Evolutionary conservation across 2,797 vertebrate genomes (phyloP), one percentile per base, ranked within the genome.

Genomic region (Gouania willdenowi): DNA sequence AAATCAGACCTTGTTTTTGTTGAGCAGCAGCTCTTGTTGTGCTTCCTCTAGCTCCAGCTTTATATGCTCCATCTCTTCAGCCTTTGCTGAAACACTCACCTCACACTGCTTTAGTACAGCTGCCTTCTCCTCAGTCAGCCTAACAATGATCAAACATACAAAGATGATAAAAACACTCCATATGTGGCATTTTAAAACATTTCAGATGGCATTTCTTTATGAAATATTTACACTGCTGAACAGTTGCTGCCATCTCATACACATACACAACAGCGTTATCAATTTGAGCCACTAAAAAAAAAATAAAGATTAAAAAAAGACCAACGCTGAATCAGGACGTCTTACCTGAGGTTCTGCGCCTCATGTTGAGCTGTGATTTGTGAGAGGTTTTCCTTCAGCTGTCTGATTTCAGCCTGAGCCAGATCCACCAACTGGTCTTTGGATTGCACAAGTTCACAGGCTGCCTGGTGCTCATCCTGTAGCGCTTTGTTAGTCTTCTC

Each of bases 401-500:
- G 78, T 24, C 51, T 60, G 50, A 78, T 59, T 43, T 82, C 84
- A 4, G 34, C 42, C 26, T 71, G 76, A 35, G 69, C 65, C 15
- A 74, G 52, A 25, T 80, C 55, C 0, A 84, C 21, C 53, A 88
- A 77, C 49, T 71, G 60, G 27, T 81, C 83, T 75, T 83, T 88
- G 12, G 77, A 85, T 44, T 36, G 66, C 13, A 79, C 50, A 48
- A 91, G 66, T 48, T 75, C 81, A n/a, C 47, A 80, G 4, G 87
- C 51, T 11, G 58, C 79, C 71, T 91, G 87, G 21, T 86, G 86
- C 41, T 92, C 84, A 1, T 60, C 50, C 44, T 60, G 75, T 13
- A 94, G 64, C 45, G 89, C 79, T 2, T 17, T 37, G 53, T 74
- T 89, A 19, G 51, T 71, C 32, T 52, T 83, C 30, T 92, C 89